Conservation (phyloP, 1,140 invertebrate genomes). For the Asobara japonica region DNA sequence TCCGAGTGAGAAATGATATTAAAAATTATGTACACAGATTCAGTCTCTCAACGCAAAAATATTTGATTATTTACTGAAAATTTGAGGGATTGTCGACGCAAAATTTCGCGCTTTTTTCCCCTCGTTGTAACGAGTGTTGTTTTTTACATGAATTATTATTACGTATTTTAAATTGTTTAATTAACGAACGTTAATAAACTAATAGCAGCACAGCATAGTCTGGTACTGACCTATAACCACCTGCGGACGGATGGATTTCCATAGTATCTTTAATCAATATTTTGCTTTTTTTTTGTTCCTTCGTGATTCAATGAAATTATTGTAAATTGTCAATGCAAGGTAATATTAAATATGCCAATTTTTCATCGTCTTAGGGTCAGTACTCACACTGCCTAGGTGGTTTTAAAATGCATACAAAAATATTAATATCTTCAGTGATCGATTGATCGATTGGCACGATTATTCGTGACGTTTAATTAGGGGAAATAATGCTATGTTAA, state of each 20-base stretch:
- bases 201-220: constrained; percentile 65
- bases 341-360: constrained; percentile 20
- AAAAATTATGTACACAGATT: constrained; percentile 18
- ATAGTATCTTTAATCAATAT: constrained; percentile 24
- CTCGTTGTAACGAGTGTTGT: constrained; percentile 6
- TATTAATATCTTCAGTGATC: constrained; percentile 37
- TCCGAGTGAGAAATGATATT: background rate
- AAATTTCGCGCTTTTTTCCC: constrained; percentile 29
- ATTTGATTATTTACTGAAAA: background rate
- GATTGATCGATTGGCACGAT: constrained; percentile 7
- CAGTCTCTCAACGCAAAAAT: constrained; percentile 12
- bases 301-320: constrained; percentile 6
- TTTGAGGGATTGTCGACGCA: background rate
- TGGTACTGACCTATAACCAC: constrained; percentile 67
- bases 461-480: background rate
- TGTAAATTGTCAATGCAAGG: background rate
- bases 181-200: constrained; percentile 51
- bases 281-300: constrained; percentile 10
- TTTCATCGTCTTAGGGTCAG: constrained; percentile 32
- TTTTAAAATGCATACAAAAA: constrained; percentile 43
- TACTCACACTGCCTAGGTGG: constrained; percentile 36
- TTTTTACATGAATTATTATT: constrained; percentile 47
- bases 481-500: constrained; percentile 5
- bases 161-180: constrained; percentile 24
- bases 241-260: constrained; percentile 63